Evolutionary conservation across 1,140 invertebrate genomes (phyloP), one percentile per base, ranked within the genome.

Genomic region (Phenacoccus solenopsis): DNA sequence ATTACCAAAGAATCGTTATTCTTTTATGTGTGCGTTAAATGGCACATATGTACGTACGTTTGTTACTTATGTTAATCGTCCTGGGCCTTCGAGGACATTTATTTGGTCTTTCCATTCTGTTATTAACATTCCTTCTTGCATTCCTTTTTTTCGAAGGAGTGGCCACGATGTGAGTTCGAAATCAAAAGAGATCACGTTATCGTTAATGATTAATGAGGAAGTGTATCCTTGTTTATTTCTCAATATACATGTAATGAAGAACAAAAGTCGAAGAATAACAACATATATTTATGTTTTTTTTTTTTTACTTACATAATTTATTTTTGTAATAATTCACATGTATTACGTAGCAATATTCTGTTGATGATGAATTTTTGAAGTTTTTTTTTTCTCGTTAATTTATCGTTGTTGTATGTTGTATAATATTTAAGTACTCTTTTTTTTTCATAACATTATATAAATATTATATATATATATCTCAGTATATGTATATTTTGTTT

Each of bases 321-420:
- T 64, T 24, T 64, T 64, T 59, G 16, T 59, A 22, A 25, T 49
- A 49, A 49, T 49, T n/a, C 13, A n/a, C 20, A 49, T 49, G 38
- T 49, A 49, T 49, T 49, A 49, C 20, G 13, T 49, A 49, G 38
- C 38, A 49, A 49, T 49, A 49, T 20, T 9, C 16, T 64, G 21
- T 25, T 64, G 59, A 25, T 25, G 21, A 20, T 64, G 59, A 24
- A 64, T 64, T 64, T 64, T 64, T 64, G 7, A 9, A 20, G 7
- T 59, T 59, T 59, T 59, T 22, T 59, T 59, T 22, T 59, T 64
- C 22, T 64, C 25, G 25, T 64, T 24, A 25, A 64, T 24, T 64
- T 64, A 64, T 64, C 59, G 59, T 64, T 64, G 59, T 64, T 64
- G 25, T 64, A 64, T 64, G 21, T 64, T 64, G 21, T 64, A 10